Conservation (phyloP, 2,888 invertebrate genomes). For the Leptinotarsa haldemani region DNA sequence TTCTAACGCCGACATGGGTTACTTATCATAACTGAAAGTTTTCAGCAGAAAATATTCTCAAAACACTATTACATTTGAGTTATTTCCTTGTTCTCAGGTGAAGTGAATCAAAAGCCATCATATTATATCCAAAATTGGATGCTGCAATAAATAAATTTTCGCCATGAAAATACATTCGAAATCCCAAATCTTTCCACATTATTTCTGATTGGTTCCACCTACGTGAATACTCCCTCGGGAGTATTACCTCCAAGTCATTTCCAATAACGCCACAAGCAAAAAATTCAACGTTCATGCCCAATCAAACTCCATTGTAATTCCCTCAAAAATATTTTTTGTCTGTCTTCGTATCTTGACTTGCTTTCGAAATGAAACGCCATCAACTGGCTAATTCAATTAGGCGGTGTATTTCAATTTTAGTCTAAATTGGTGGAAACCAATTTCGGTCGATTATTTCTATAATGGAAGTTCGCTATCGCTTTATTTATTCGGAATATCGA, state of each 20-base stretch:
- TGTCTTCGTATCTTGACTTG: constrained; percentile 12
- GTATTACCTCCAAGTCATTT: background rate
- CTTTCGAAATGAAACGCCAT: constrained; percentile 34
- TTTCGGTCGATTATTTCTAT: constrained; percentile 41
- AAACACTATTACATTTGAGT: no score
- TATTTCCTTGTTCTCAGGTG: no score
- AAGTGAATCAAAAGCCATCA: no score
- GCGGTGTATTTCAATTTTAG: constrained; percentile 42
- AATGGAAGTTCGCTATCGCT: constrained; percentile 31
- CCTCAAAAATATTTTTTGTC: constrained; percentile 22
- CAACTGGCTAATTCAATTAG: constrained; percentile 45
- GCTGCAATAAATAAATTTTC: no score
- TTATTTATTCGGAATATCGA: background rate
- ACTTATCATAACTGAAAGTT: no score
- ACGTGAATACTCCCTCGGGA: background rate
- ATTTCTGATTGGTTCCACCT: no score
- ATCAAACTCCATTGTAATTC: constrained; percentile 9
- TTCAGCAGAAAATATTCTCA: no score
- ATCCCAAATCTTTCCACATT: no score
- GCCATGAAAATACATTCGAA: no score
- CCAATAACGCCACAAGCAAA: background rate
- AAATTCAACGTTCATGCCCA: constrained; percentile 12
- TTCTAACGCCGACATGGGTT: no score
- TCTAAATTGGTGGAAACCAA: constrained; percentile 43
- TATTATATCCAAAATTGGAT: no score